These are phyloP conservation scores for Bostrychus sinensis DNA, from an alignment of 2,113 vertebrate species.

Conservation along the genomic window DNA sequence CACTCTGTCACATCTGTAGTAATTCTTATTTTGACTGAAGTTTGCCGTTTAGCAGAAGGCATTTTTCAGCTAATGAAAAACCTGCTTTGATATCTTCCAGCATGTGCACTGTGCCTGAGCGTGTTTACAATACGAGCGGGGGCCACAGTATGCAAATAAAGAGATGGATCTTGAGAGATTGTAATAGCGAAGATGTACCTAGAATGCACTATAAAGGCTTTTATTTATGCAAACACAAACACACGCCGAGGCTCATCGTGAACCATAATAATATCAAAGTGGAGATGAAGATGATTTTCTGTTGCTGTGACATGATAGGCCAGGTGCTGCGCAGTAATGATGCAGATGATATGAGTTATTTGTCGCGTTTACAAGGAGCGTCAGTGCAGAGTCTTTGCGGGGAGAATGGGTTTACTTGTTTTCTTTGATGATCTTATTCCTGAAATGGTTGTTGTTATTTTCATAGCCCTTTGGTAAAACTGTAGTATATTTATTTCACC, in stretches of 20 bases:
- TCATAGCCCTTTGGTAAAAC: constrained; percentile 17
- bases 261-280: not conserved
- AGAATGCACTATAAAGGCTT: not conserved
- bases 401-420: constrained; percentile 27
- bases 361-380: constrained; percentile 21
- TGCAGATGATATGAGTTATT: constrained; percentile 29
- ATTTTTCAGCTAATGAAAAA: constrained; percentile 26
- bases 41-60: constrained; percentile 19
- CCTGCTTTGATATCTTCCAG: constrained; percentile 13
- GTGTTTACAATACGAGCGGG: constrained; percentile 1
- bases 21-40: constrained; percentile 1
- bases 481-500: constrained; percentile 39
- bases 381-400: constrained; percentile 3
- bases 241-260: not conserved
- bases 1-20: too few species aligned
- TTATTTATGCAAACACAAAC: constrained; percentile 9
- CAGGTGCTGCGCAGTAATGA: constrained; percentile 9
- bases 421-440: constrained; percentile 22
- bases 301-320: constrained; percentile 14
- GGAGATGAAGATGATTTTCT: not conserved
- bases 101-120: not conserved
- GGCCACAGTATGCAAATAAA: not conserved
- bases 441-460: constrained; percentile 37
- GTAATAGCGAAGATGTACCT: not conserved
- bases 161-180: not conserved